phyloP scores from a whole-genome alignment of 2,888 invertebrate species.

The Sisyra terminalis region DNA sequence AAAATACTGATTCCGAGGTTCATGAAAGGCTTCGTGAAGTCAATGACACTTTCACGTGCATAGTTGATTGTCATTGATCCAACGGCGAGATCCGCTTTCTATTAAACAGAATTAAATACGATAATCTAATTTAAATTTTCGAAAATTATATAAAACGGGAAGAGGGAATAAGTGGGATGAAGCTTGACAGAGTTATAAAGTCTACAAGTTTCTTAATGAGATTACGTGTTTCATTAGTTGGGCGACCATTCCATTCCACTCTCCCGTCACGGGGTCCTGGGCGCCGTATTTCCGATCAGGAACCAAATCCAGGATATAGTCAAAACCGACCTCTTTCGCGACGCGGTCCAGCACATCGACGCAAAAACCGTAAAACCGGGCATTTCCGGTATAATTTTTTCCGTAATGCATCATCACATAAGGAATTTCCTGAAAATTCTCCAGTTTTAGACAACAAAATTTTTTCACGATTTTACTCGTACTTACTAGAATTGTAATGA shows the following conservation, averaged over 20 bases:
- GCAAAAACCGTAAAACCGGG: conserved; percentile 63
- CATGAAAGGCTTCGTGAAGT: conserved; percentile 87
- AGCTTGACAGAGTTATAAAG: no score
- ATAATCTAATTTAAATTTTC: no score
- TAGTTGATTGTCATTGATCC: conserved; percentile 84
- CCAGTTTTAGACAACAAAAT: neutral
- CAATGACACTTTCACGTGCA: conserved; percentile 74
- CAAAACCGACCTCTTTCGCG: conserved; percentile 49
- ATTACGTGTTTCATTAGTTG: conserved; percentile 56
- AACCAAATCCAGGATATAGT: conserved; percentile 51
- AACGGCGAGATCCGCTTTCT: conserved; percentile 79
- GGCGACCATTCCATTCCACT: conserved; percentile 53
- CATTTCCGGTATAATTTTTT: conserved; percentile 55
- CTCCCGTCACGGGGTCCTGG: conserved; percentile 38
- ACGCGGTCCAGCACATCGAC: conserved; percentile 55
- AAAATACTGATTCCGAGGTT: conserved; percentile 79
- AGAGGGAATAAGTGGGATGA: no score
- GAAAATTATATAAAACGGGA: no score
- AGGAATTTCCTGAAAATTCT: conserved; percentile 41
- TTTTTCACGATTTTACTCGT: neutral
- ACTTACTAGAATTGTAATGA: conserved; percentile 59
- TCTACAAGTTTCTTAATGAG: conserved; percentile 13
- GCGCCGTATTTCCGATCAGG: conserved; percentile 53
- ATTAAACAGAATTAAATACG: conserved; percentile 16
- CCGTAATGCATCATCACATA: conserved; percentile 58